Percentiles rank a stretch among this genome's conserved stretches.
phyloP scores from a whole-genome alignment of 2,888 invertebrate genomes.

The Cenopis cana region DNA sequence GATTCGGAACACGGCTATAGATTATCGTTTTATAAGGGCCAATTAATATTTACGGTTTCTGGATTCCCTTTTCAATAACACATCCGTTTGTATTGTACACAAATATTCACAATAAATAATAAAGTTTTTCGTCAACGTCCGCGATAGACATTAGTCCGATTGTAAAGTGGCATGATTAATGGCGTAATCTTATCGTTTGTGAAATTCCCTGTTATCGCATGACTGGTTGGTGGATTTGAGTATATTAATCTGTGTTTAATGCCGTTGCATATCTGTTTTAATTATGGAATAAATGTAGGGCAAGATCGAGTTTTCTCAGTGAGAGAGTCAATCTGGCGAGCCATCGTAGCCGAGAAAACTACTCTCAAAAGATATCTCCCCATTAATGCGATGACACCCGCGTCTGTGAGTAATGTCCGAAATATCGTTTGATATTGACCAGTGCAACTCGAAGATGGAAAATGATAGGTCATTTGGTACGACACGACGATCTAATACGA shows the following conservation, averaged over 20 bases:
- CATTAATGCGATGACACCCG: too few species aligned
- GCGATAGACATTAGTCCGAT: slow-evolving; percentile 73
- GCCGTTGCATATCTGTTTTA: not conserved
- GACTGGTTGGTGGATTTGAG: slow-evolving; percentile 4
- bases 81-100: slow-evolving; percentile 46
- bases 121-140: slow-evolving; percentile 57
- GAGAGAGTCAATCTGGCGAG: too few species aligned
- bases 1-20: too few species aligned
- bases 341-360: too few species aligned
- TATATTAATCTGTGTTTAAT: slow-evolving; percentile 32
- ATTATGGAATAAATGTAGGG: not conserved
- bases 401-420: too few species aligned
- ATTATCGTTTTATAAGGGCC: too few species aligned
- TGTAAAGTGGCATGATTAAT: slow-evolving; percentile 63
- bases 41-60: slow-evolving; percentile 52
- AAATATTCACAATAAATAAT: slow-evolving; percentile 36
- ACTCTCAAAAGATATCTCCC: too few species aligned
- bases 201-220: slow-evolving; percentile 58
- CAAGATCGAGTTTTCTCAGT: too few species aligned
- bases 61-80: slow-evolving; percentile 46
- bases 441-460: too few species aligned
- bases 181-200: slow-evolving; percentile 70
- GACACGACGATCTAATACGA: too few species aligned
- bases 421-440: too few species aligned
- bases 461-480: too few species aligned